phyloP scores from a whole-genome alignment of 2,797 vertebrate species.

The Enteromius thamalakanensis region DNA sequence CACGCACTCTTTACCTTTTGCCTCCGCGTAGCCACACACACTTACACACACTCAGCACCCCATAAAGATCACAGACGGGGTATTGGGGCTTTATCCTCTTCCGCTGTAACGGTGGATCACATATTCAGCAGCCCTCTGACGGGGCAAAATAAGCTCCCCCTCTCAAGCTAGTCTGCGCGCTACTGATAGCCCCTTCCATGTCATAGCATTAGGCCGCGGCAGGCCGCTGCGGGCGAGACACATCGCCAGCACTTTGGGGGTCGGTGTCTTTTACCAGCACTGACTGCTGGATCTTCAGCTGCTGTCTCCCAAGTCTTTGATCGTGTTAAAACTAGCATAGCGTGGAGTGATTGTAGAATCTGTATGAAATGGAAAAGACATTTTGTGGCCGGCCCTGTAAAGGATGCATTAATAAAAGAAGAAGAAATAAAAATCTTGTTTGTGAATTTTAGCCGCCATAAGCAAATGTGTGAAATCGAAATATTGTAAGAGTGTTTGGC shows the following conservation, averaged over 20 bases:
- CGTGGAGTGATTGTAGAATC: conserved; percentile 35
- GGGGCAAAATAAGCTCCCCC: conserved; percentile 42
- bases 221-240: conserved; percentile 68
- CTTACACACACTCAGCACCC: conserved; percentile 21
- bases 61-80: conserved; percentile 51
- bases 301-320: conserved; percentile 46
- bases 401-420: conserved; percentile 28
- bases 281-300: conserved; percentile 46
- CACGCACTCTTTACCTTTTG: conserved; percentile 12
- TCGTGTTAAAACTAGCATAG: conserved; percentile 43
- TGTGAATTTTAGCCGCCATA: conserved; percentile 29
- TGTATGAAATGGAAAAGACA: conserved; percentile 19
- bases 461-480: conserved; percentile 50
- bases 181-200: conserved; percentile 74
- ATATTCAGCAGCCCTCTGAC: conserved; percentile 47
- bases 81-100: conserved; percentile 69
- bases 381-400: background rate
- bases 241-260: conserved; percentile 70
- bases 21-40: conserved; percentile 1
- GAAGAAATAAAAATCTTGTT: conserved; percentile 31
- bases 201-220: conserved; percentile 72
- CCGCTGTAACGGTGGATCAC: conserved; percentile 64
- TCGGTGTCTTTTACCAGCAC: conserved; percentile 46
- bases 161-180: conserved; percentile 56
- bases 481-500: conserved; percentile 35